These are phyloP conservation scores for Candoia aspera DNA, from an alignment of 2,113 vertebrate species.

Conservation along the genomic window DNA sequence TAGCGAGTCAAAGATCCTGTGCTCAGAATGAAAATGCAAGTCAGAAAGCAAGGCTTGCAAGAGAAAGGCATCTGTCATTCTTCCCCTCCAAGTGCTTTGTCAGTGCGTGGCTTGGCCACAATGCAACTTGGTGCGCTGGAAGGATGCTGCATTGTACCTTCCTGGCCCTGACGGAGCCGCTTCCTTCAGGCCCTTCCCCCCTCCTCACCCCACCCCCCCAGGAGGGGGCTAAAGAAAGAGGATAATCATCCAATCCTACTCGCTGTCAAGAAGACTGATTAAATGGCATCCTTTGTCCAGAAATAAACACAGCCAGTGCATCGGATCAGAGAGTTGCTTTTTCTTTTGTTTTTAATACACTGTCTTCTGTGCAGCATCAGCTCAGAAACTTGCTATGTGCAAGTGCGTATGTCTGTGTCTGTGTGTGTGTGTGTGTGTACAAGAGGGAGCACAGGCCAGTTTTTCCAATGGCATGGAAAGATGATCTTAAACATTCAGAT, in stretches of 20 bases:
- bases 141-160: conserved; percentile 16
- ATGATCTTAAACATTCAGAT: neutral
- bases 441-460: neutral
- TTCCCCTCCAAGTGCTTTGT: neutral
- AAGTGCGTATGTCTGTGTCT: neutral
- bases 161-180: conserved; percentile 15
- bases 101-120: neutral
- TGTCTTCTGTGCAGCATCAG: neutral
- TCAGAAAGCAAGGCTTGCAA: conserved; percentile 10
- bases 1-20: neutral
- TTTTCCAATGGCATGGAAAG: neutral
- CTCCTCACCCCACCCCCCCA: neutral
- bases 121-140: conserved; percentile 37
- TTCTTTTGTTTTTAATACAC: neutral
- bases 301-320: too few relatives aligned
- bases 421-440: neutral
- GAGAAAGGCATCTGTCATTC: neutral
- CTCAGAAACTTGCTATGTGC: neutral
- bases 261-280: too few relatives aligned
- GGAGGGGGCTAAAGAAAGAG: too few relatives aligned
- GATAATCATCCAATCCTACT: too few relatives aligned
- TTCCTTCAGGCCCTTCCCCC: conserved; percentile 1
- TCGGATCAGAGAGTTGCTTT: too few relatives aligned
- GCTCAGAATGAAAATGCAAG: neutral
- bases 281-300: neutral